Evolutionary conservation across 2,113 vertebrate genomes (phyloP).

Genomic region (Sinocyclocheilus anshuiensis): DNA sequence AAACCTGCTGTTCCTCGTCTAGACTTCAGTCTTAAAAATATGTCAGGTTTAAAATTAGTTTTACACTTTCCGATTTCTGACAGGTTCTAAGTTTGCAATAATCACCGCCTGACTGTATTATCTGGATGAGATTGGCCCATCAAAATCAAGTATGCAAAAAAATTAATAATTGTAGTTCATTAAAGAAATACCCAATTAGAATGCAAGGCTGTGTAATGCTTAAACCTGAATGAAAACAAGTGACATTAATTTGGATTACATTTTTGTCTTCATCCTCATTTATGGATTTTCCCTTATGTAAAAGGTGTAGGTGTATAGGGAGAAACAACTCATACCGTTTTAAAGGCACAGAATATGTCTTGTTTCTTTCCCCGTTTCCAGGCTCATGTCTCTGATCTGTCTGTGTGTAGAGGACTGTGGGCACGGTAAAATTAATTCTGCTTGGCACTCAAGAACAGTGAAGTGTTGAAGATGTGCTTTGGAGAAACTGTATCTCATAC

Average conservation of each 20-base stretch:
- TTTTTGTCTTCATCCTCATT: neutral
- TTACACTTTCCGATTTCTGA: neutral
- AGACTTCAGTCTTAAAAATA: too few relatives aligned
- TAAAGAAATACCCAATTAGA: neutral
- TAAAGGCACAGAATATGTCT: neutral
- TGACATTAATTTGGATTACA: neutral
- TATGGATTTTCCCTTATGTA: neutral
- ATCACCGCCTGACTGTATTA: neutral
- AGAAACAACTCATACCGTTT: neutral
- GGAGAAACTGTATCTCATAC: conserved; percentile 38
- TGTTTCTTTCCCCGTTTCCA: neutral
- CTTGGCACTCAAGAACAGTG: conserved; percentile 14
- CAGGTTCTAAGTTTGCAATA: neutral
- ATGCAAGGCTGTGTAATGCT: neutral
- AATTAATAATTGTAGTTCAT: neutral
- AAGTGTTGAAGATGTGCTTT: conserved; percentile 41
- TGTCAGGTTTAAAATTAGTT: too few relatives aligned
- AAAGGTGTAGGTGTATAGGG: neutral
- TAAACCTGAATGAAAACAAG: too few relatives aligned
- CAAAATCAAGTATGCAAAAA: neutral
- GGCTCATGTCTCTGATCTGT: conserved; percentile 21
- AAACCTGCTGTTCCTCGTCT: too few relatives aligned
- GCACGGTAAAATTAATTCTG: conserved; percentile 32
- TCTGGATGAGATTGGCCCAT: neutral
- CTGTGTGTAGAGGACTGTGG: conserved; percentile 23